A percentile compares a stretch with the other conserved stretches of the same genome.
phyloP scores from a whole-genome alignment of 2,113 vertebrate genomes.

The Steatornis caripensis region DNA sequence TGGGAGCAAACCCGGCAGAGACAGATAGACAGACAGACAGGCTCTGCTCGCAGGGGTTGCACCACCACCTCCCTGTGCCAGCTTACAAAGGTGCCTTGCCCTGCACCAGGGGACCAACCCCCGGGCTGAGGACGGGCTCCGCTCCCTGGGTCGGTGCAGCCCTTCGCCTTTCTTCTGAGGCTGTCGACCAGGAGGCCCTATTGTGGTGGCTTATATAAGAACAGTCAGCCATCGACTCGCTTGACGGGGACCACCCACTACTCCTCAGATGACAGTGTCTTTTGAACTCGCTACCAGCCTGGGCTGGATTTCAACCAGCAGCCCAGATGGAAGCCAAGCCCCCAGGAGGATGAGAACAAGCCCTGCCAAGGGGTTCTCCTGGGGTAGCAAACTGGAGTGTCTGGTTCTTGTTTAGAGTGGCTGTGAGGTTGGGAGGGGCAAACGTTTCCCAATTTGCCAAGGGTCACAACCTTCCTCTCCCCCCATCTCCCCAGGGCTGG shows the following conservation, averaged over 20 bases:
- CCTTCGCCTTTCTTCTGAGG: background rate
- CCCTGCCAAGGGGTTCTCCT: conserved; percentile 13
- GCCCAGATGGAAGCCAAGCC: conserved; percentile 47
- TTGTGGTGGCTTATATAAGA: conserved; percentile 36
- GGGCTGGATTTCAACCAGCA: conserved; percentile 48
- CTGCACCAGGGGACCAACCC: background rate
- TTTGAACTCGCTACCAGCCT: conserved; percentile 49
- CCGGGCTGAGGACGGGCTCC: accelerated
- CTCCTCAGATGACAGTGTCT: conserved; percentile 34
- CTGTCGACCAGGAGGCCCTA: background rate
- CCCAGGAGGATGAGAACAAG: conserved; percentile 47
- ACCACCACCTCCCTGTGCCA: background rate
- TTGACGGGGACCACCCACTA: conserved; percentile 27
- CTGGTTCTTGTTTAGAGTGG: conserved; percentile 55
- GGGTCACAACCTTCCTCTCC: conserved; percentile 48
- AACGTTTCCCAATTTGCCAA: conserved; percentile 28
- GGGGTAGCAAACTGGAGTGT: conserved; percentile 1
- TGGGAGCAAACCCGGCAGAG: background rate
- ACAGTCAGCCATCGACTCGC: background rate
- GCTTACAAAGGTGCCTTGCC: background rate
- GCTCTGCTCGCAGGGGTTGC: background rate
- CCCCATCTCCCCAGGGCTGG: background rate
- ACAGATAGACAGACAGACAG: background rate
- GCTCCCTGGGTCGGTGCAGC: background rate
- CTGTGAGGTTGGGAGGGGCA: conserved; percentile 15